Evolutionary conservation across 2,113 vertebrate genomes (phyloP).

Genomic region (Zosterops japonicus): DNA sequence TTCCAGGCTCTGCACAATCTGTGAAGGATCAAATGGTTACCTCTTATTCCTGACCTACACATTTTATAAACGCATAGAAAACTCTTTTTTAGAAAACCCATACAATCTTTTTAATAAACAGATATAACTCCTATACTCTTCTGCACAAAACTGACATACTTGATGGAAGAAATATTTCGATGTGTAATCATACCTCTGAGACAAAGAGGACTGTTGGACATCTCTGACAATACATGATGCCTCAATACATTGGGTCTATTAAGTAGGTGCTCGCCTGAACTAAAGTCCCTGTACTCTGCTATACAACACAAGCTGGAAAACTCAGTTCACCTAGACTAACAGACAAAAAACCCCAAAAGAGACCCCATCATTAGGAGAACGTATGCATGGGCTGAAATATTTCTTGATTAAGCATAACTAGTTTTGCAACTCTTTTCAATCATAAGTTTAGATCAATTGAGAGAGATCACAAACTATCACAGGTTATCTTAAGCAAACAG

Average conservation of each 20-base stretch:
- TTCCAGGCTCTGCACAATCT: not conserved
- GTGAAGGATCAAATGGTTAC: not conserved
- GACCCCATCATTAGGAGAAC: not conserved
- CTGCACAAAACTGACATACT: not conserved
- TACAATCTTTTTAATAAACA: not conserved
- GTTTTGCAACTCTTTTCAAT: not conserved
- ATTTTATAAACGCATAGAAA: not conserved
- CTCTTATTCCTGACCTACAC: not conserved
- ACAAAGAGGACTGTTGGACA: not conserved
- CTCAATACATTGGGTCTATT: not conserved
- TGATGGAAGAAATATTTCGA: not conserved
- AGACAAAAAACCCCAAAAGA: accelerated
- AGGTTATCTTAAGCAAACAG: not conserved
- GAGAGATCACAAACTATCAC: not conserved
- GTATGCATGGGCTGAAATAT: not conserved
- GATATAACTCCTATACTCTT: not conserved
- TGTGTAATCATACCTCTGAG: not conserved
- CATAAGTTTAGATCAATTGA: not conserved
- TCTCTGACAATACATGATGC: not conserved
- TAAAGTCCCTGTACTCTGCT: not conserved
- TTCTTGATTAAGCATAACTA: not conserved
- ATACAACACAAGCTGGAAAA: not conserved
- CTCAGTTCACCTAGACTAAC: not conserved
- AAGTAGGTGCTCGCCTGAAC: not conserved
- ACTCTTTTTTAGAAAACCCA: not conserved